These are phyloP conservation scores for Canis aureus DNA, from an alignment of 2,113 vertebrate species.

Conservation along the genomic window DNA sequence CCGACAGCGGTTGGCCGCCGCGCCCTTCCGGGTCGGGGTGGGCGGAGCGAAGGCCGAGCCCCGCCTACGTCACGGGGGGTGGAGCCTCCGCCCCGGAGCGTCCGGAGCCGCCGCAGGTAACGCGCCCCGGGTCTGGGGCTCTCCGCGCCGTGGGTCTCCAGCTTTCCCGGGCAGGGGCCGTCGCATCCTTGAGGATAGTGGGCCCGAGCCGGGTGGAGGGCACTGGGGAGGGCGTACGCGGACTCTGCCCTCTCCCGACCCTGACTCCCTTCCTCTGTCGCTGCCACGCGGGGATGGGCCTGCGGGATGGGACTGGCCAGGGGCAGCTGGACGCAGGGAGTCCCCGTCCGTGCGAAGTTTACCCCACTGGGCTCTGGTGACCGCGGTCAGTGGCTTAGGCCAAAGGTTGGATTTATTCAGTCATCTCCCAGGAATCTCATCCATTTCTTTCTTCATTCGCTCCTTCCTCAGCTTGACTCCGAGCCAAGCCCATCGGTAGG, in stretches of 20 bases:
- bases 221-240: neutral
- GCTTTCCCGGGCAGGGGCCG: accelerated
- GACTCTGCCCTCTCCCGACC: neutral
- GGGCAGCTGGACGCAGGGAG: neutral
- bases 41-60: neutral
- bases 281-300: neutral
- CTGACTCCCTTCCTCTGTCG: neutral
- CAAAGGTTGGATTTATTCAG: neutral
- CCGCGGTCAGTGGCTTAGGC: neutral
- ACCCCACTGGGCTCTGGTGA: neutral
- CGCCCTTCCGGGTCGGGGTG: constrained; percentile 15
- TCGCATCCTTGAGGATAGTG: too few relatives aligned
- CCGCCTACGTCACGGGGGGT: neutral
- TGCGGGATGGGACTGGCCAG: neutral
- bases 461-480: neutral
- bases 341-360: neutral
- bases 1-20: neutral
- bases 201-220: neutral
- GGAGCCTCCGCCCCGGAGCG: neutral
- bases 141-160: accelerated
- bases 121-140: neutral
- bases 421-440: neutral
- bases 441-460: neutral
- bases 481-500: neutral
- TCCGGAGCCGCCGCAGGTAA: neutral